Conservation (phyloP, 35 echinoderm and acorn worm species). For the Eucidaris tribuloides region DNA sequence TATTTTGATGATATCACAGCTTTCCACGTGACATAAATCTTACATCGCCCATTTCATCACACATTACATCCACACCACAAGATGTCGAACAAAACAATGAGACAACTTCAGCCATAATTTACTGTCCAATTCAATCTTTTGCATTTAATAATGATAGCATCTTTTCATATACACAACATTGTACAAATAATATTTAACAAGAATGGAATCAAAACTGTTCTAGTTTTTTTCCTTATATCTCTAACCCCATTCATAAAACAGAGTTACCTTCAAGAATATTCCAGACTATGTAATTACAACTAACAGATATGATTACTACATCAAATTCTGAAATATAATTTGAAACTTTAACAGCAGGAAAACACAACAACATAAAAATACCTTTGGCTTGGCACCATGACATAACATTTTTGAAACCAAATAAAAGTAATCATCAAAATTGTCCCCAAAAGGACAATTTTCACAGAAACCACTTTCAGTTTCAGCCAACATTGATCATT, state of each 20-base stretch:
- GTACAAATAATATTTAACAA: slow-evolving; percentile 38
- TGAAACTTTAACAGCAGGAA: background rate
- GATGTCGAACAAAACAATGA: background rate
- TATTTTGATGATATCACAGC: background rate
- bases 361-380: background rate
- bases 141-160: slow-evolving; percentile 41
- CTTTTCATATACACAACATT: slow-evolving; percentile 34
- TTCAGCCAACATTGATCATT: no score
- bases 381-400: background rate
- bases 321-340: background rate
- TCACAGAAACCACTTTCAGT: no score
- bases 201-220: slow-evolving; percentile 2
- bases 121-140: background rate
- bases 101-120: background rate
- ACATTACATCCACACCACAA: background rate
- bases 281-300: background rate
- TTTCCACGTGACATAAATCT: background rate
- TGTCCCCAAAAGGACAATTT: no score
- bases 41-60: background rate
- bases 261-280: background rate
- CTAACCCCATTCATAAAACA: background rate
- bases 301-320: background rate
- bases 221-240: background rate
- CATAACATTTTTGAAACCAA: no score
- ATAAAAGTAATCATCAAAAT: no score